A percentile compares a stretch with the other conserved stretches of the same genome.
Evolutionary conservation across 2,113 vertebrate species (phyloP).

Genomic region (Nibea coibor): DNA sequence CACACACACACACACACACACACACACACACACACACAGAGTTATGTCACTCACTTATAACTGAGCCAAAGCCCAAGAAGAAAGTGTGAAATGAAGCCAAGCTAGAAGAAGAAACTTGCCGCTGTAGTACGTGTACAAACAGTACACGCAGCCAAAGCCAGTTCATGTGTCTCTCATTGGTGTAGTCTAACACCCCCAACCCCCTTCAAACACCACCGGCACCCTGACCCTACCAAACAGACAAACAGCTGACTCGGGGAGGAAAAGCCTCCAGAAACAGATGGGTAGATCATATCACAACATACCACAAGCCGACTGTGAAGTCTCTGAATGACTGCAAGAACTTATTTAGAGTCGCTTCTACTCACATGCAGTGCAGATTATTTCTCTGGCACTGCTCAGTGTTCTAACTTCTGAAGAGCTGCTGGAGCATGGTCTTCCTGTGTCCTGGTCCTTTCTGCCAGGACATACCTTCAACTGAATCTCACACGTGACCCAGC

Average conservation of each 20-base stretch:
- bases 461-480: conserved; percentile 23
- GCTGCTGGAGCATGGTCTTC: not conserved
- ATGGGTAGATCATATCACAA: conserved; percentile 21
- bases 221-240: not conserved
- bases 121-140: conserved; percentile 9
- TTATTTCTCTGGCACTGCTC: not conserved
- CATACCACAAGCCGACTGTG: not conserved
- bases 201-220: not conserved
- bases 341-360: conserved; percentile 29
- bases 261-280: conserved; percentile 26
- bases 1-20: not conserved
- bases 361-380: conserved; percentile 12
- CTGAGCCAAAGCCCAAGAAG: conserved; percentile 19
- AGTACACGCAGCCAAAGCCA: not conserved
- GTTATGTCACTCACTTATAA: not conserved
- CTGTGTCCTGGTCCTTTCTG: conserved; percentile 15
- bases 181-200: not conserved
- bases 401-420: not conserved
- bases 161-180: conserved; percentile 21
- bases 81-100: conserved; percentile 9
- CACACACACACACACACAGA: conserved; percentile 5
- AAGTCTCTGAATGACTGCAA: conserved; percentile 5
- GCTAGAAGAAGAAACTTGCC: conserved; percentile 20
- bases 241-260: conserved; percentile 52
- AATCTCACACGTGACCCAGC: conserved; percentile 15